These are phyloP conservation scores for Frankliniella fusca DNA, from an alignment of 2,888 invertebrate genomes.

Conservation along the genomic window DNA sequence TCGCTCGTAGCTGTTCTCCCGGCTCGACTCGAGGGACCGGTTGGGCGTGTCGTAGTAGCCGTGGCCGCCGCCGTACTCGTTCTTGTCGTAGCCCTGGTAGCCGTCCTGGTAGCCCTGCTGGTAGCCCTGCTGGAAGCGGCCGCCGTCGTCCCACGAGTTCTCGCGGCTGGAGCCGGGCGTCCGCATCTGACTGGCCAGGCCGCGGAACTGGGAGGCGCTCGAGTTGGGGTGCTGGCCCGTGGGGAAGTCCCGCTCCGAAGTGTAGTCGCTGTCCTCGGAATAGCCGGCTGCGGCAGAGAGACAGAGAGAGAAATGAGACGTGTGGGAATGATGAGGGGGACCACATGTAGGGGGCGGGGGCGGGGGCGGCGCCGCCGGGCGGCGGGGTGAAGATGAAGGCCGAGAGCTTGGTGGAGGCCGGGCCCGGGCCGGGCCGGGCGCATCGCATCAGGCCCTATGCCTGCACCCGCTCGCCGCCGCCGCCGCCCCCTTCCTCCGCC, in stretches of 20 bases:
- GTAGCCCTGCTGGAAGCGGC: constrained; percentile 45
- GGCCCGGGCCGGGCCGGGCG: too few relatives aligned
- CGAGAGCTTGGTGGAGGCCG: not conserved
- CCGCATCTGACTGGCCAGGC: constrained; percentile 71
- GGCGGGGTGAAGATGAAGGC: not conserved
- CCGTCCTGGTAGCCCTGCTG: constrained; percentile 18
- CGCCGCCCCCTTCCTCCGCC: not conserved
- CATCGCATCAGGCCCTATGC: not conserved
- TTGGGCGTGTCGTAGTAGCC: constrained; percentile 32
- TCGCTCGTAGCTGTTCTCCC: constrained; percentile 36
- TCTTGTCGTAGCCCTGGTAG: constrained; percentile 23
- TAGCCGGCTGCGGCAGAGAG: constrained; percentile 70
- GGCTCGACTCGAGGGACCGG: constrained; percentile 32
- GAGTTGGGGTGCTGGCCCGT: constrained; percentile 82
- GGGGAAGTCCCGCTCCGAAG: constrained; percentile 92
- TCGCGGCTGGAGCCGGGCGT: constrained; percentile 76
- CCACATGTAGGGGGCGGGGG: too few relatives aligned
- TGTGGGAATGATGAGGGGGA: constrained; percentile 7
- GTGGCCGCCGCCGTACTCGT: constrained; percentile 13
- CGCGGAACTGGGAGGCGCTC: constrained; percentile 82
- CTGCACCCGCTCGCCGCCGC: not conserved
- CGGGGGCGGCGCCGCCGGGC: constrained; percentile 23
- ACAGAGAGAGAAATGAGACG: constrained; percentile 28
- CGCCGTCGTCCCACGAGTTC: constrained; percentile 78
- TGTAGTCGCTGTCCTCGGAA: constrained; percentile 96